A percentile compares a stretch with the other conserved stretches of the same genome.
Conservation (phyloP, 2,888 invertebrate species). For the Aphidoletes aphidimyza region DNA sequence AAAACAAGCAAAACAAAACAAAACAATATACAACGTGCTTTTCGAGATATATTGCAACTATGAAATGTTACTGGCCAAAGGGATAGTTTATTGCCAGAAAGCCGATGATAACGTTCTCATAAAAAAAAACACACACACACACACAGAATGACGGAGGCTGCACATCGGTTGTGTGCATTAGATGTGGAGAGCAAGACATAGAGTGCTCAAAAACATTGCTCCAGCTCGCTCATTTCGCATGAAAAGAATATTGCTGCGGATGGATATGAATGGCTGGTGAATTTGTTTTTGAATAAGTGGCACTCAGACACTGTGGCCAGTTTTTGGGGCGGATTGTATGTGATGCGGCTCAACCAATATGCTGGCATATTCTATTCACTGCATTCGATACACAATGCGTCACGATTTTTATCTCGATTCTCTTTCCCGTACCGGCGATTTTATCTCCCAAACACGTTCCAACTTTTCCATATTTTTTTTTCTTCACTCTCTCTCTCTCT, state of each 20-base stretch:
- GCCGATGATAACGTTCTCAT: too few species aligned
- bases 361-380: not conserved
- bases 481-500: not conserved
- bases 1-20: not conserved
- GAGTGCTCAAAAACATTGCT: too few species aligned
- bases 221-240: not conserved
- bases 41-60: slow-evolving; percentile 3
- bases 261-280: not conserved
- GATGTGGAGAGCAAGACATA: too few species aligned
- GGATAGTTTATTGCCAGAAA: slow-evolving; percentile 41
- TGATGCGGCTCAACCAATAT: not conserved
- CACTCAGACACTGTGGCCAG: not conserved
- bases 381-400: slow-evolving; percentile 51
- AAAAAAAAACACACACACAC: too few species aligned
- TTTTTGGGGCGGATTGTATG: not conserved
- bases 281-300: slow-evolving; percentile 21
- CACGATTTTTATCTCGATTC: not conserved
- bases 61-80: slow-evolving; percentile 10
- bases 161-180: too few species aligned
- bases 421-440: slow-evolving; percentile 36
- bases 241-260: not conserved
- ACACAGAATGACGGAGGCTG: slow-evolving; percentile 6
- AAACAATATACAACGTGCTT: not conserved
- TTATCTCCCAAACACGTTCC: slow-evolving; percentile 46
- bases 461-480: slow-evolving; percentile 47